Conservation (phyloP, 2,113 vertebrate genomes). For the Antechinus flavipes region DNA sequence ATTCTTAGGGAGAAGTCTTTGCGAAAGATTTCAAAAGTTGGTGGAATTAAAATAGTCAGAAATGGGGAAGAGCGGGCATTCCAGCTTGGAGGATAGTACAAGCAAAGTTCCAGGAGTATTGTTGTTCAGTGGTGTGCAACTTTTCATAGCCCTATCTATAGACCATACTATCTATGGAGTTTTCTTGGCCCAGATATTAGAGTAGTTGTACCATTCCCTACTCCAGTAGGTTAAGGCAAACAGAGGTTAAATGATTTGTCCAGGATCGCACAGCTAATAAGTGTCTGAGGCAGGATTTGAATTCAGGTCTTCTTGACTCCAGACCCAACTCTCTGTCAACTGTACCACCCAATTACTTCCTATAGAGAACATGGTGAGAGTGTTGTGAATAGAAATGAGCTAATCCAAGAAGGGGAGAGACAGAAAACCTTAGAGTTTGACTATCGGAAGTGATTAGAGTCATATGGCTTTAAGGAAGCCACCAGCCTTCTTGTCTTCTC, state of each 20-base stretch:
- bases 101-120: background rate
- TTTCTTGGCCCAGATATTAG: background rate
- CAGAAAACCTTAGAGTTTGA: background rate
- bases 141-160: background rate
- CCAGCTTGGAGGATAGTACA: background rate
- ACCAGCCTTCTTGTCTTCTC: background rate
- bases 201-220: background rate
- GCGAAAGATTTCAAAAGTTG: background rate
- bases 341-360: background rate
- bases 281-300: background rate
- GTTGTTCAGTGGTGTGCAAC: background rate
- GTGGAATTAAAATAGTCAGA: background rate
- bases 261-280: background rate
- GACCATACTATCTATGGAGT: background rate
- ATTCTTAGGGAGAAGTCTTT: background rate
- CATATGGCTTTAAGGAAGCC: background rate
- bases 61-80: background rate
- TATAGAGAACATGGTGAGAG: background rate
- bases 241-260: background rate
- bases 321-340: background rate
- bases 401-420: background rate
- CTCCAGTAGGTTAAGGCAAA: background rate
- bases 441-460: background rate
- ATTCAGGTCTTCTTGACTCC: background rate
- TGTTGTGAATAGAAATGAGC: background rate